These are phyloP conservation scores for Idris sp. DNA, from an alignment of 1,140 invertebrate genomes.

Conservation along the genomic window DNA sequence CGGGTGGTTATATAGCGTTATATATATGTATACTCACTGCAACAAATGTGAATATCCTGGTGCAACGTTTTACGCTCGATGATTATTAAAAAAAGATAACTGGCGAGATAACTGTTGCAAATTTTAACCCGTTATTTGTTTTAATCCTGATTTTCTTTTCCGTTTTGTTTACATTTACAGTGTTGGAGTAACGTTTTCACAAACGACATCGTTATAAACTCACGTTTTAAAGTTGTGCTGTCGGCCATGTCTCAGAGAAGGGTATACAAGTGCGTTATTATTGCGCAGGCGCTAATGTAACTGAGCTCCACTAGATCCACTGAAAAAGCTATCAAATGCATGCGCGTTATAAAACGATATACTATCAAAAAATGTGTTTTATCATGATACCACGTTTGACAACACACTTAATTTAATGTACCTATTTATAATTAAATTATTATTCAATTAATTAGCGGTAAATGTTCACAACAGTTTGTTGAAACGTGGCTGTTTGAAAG, in stretches of 20 bases:
- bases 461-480: no score
- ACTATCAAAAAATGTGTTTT: conserved; percentile 54
- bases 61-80: conserved; percentile 63
- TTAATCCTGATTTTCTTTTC: conserved; percentile 21
- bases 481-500: no score
- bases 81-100: conserved; percentile 44
- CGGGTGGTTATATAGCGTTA: conserved; percentile 54
- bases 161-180: conserved; percentile 51
- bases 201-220: conserved; percentile 72
- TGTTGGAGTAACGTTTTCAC: conserved; percentile 28
- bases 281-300: conserved; percentile 66
- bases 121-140: conserved; percentile 9
- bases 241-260: conserved; percentile 74
- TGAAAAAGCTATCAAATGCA: conserved; percentile 64
- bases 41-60: conserved; percentile 63
- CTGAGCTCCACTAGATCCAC: conserved; percentile 57
- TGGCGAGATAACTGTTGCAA: conserved; percentile 3
- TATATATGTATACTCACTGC: conserved; percentile 62
- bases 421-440: no score
- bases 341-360: conserved; percentile 51
- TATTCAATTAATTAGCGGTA: no score
- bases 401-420: no score
- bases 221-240: conserved; percentile 76
- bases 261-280: conserved; percentile 65
- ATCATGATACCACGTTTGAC: conserved; percentile 25